Evolutionary conservation across 92 coral and sea anemone genomes (phyloP), one percentile per base, ranked within the genome.

Genomic region (Palythoa caribaeorum): DNA sequence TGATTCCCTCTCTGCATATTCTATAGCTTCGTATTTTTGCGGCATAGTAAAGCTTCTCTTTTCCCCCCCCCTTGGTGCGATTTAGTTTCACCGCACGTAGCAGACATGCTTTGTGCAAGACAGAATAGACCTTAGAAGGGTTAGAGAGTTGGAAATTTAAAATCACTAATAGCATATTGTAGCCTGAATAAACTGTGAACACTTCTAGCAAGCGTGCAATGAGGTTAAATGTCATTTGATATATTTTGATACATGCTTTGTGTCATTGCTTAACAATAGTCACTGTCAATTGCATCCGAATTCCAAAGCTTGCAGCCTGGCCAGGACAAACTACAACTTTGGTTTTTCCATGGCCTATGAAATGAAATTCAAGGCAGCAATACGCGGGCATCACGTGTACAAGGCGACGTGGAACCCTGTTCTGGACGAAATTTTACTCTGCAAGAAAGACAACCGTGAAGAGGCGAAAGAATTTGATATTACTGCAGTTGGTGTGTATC

Each of bases 371-470:
- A 87, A 87, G 77, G 83, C 87, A 5, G 87, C 90, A 78, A 87
- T 78, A 79, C 38, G 90, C 52, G 81, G 88, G 60, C 91, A 88
- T 88, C 88, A 83, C 36, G 70, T 83, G 63, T 83, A 88, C 91
- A 83, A 88, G 91, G 79, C 69, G 69, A 88, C 68, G 73, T 79
- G 48, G 74, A 10, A 44, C 74, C 40, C 74, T 35, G 74, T 70
- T 28, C 47, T 70, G 74, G 40, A 88, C 35, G 68, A 87, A 35
- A 63, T 87, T 11, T 47, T 90, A 77, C 62, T 87, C 62, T 87
- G 87, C 80, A 87, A 80, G 90, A 87, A 87, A 90, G 93, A 90
- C 90, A 78, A 87, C 80, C 91, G 87, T 79, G 76, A 87, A 76
- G 91, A 90, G 71, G 88, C 88, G 15, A 79, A 80, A 79, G 73